These are phyloP conservation scores for Calephelis perditalis DNA, from an alignment of 2,888 invertebrate genomes.

Conservation along the genomic window DNA sequence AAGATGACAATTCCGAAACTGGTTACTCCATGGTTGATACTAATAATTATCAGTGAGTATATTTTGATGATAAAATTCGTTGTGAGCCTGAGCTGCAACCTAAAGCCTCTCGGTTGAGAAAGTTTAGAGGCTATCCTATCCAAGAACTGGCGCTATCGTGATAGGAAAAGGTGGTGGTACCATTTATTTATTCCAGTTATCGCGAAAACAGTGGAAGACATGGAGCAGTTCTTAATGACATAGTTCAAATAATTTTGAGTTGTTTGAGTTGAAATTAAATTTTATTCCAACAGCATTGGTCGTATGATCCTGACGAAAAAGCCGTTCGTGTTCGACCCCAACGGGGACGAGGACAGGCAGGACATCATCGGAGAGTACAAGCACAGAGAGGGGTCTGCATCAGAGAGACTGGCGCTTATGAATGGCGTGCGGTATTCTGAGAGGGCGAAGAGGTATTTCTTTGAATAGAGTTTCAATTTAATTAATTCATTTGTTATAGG, in stretches of 20 bases:
- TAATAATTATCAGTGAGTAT: constrained; percentile 84
- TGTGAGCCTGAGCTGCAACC: too few relatives aligned
- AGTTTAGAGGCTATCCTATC: too few relatives aligned
- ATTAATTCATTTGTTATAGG: too few relatives aligned
- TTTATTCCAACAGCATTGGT: constrained; percentile 79
- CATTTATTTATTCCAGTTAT: too few relatives aligned
- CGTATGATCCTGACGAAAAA: constrained; percentile 86
- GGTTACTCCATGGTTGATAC: constrained; percentile 84
- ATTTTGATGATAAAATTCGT: too few relatives aligned
- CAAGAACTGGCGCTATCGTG: too few relatives aligned
- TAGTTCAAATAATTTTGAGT: not conserved
- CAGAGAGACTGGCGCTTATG: constrained; percentile 84
- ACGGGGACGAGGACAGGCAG: constrained; percentile 83
- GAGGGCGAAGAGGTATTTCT: constrained; percentile 78
- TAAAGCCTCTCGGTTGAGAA: too few relatives aligned
- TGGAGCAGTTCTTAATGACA: too few relatives aligned
- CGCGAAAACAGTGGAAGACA: too few relatives aligned
- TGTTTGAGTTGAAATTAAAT: constrained; percentile 14
- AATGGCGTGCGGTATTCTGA: constrained; percentile 85
- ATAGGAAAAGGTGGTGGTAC: too few relatives aligned
- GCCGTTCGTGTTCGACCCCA: constrained; percentile 83
- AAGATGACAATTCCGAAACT: constrained; percentile 79
- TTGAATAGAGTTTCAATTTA: too few relatives aligned
- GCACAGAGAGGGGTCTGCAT: constrained; percentile 83
- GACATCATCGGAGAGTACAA: constrained; percentile 86